Evolutionary conservation across 2,113 vertebrate species (phyloP).

Genomic region (Malurus melanocephalus): DNA sequence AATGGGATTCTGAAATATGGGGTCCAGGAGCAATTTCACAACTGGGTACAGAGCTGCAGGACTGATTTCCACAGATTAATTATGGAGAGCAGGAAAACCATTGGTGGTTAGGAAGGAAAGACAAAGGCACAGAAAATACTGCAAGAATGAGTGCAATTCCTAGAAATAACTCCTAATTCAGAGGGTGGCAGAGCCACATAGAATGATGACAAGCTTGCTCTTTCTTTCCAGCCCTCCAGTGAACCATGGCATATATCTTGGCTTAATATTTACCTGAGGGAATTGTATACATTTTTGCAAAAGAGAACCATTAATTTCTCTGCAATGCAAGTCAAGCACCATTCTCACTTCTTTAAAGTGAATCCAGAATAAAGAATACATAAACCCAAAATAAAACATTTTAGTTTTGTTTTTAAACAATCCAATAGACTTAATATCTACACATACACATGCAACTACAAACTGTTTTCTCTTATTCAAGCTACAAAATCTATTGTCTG

Average conservation of each 20-base stretch:
- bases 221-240: background rate
- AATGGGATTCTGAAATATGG: background rate
- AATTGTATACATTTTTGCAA: background rate
- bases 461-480: background rate
- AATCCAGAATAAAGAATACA: background rate
- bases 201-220: fast-evolving
- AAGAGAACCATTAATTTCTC: background rate
- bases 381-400: fast-evolving
- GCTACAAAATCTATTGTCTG: background rate
- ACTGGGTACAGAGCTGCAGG: fast-evolving
- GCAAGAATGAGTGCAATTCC: background rate
- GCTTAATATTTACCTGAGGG: background rate
- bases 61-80: background rate
- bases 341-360: background rate
- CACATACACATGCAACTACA: background rate
- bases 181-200: background rate
- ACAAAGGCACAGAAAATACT: background rate
- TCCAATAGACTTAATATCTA: background rate
- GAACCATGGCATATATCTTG: background rate
- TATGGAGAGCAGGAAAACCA: background rate
- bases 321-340: background rate
- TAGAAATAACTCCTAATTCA: background rate
- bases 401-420: background rate
- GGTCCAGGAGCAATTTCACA: background rate
- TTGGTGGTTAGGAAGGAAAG: background rate